These are phyloP conservation scores for Andrena praecox DNA, from an alignment of 2,888 invertebrate genomes.

Conservation along the genomic window DNA sequence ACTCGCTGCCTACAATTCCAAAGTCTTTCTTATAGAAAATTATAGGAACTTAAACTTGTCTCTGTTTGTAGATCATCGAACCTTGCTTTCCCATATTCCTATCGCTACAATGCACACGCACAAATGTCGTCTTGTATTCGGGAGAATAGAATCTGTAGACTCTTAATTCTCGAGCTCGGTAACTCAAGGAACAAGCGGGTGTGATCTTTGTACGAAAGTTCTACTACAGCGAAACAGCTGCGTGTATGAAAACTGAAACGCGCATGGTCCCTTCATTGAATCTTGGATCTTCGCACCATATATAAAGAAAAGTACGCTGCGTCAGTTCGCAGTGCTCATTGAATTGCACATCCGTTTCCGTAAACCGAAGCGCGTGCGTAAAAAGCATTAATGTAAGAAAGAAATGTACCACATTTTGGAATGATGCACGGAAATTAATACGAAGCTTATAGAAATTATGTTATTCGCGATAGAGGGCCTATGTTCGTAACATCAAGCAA, in stretches of 20 bases:
- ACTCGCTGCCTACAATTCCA: slow-evolving; percentile 36
- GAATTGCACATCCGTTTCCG: slow-evolving; percentile 31
- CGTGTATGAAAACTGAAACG: slow-evolving; percentile 51
- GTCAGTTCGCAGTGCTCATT: slow-evolving; percentile 30
- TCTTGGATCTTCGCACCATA: slow-evolving; percentile 49
- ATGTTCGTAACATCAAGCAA: slow-evolving; percentile 23
- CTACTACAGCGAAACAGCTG: slow-evolving; percentile 38
- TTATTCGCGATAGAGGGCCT: slow-evolving; percentile 35
- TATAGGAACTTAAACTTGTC: slow-evolving; percentile 52
- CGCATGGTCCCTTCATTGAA: slow-evolving; percentile 67
- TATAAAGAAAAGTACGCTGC: slow-evolving; percentile 35
- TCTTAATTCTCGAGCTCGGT: slow-evolving; percentile 20
- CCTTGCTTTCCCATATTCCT: slow-evolving; percentile 22
- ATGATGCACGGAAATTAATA: slow-evolving; percentile 65
- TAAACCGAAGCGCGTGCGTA: slow-evolving; percentile 28
- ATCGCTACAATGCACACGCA: slow-evolving; percentile 26
- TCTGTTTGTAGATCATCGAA: slow-evolving; percentile 18
- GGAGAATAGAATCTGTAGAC: slow-evolving; percentile 43
- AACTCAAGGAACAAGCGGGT: slow-evolving; percentile 11
- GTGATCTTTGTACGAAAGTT: slow-evolving; percentile 32
- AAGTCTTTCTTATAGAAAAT: slow-evolving; percentile 41
- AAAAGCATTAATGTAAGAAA: slow-evolving; percentile 47
- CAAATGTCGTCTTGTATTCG: slow-evolving; percentile 61
- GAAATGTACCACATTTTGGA: slow-evolving; percentile 51
- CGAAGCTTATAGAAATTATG: slow-evolving; percentile 45